Evolutionary conservation across 2,888 invertebrate genomes (phyloP).

Genomic region (Drosophila dives): DNA sequence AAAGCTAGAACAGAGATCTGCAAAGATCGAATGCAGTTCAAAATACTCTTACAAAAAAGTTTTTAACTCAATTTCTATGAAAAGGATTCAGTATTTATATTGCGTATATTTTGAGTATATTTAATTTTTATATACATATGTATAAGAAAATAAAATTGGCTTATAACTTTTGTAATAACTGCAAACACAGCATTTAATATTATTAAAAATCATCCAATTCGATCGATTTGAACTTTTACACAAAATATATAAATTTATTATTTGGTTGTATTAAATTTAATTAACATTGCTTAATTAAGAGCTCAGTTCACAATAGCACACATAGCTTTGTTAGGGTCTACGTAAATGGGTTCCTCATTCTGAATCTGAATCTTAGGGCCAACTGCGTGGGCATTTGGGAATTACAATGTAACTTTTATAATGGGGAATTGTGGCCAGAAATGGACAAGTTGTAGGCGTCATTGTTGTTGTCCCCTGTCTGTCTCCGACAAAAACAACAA

Average conservation of each 20-base stretch:
- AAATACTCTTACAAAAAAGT: conserved; percentile 3
- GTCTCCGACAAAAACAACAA: conserved; percentile 1
- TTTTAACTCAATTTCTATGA: neutral
- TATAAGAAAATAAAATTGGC: neutral
- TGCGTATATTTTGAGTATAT: neutral
- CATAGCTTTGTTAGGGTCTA: neutral
- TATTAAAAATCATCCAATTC: neutral
- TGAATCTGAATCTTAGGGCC: neutral
- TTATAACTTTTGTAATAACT: neutral
- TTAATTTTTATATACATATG: no score
- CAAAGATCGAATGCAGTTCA: neutral
- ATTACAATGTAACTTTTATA: conserved; percentile 71
- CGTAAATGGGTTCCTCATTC: neutral
- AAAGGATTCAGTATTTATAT: neutral
- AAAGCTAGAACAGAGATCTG: neutral
- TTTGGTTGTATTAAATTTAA: neutral
- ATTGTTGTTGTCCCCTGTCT: conserved; percentile 42
- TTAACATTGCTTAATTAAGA: neutral
- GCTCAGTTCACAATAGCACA: neutral
- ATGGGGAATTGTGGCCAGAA: conserved; percentile 76
- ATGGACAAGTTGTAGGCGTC: conserved; percentile 66
- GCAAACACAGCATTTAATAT: neutral
- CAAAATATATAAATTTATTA: neutral
- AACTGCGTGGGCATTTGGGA: conserved; percentile 31
- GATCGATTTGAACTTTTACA: neutral